A percentile compares a stretch with the other conserved stretches of the same genome.
These are phyloP conservation scores for Platycnemis pennipes DNA, from an alignment of 2,888 invertebrate species.

Conservation along the genomic window DNA sequence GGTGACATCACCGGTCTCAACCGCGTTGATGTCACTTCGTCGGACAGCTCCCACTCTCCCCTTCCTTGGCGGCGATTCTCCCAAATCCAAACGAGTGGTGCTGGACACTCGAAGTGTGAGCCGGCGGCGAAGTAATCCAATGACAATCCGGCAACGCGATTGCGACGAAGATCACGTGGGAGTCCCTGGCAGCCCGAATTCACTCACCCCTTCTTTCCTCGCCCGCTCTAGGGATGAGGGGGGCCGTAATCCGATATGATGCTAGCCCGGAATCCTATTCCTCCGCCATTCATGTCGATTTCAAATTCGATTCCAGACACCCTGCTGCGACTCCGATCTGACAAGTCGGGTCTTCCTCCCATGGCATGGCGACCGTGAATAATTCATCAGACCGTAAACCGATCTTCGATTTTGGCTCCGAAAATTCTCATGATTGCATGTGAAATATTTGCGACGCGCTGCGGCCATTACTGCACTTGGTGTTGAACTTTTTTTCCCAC, in stretches of 20 bases:
- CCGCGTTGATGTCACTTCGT: background rate
- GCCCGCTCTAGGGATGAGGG: background rate
- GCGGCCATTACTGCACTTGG: background rate
- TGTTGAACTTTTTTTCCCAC: background rate
- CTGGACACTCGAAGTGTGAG: no score
- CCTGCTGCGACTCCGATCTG: background rate
- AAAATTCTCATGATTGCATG: background rate
- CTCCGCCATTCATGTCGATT: background rate
- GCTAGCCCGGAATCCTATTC: background rate
- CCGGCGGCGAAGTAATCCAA: no score
- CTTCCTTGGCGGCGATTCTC: background rate
- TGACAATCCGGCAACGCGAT: background rate
- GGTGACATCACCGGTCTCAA: background rate
- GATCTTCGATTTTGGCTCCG: background rate
- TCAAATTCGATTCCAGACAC: background rate
- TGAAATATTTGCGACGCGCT: background rate
- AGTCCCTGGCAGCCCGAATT: background rate
- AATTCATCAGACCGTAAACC: background rate
- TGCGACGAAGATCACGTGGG: background rate
- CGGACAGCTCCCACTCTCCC: background rate
- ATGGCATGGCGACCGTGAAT: background rate
- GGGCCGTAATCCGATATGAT: background rate
- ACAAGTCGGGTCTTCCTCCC: background rate
- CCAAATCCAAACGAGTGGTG: background rate
- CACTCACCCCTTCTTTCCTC: background rate